A percentile compares a stretch with the other conserved stretches of the same genome.
Evolutionary conservation across 1,140 invertebrate genomes (phyloP).

Genomic region (Eurytemora carolleeae): DNA sequence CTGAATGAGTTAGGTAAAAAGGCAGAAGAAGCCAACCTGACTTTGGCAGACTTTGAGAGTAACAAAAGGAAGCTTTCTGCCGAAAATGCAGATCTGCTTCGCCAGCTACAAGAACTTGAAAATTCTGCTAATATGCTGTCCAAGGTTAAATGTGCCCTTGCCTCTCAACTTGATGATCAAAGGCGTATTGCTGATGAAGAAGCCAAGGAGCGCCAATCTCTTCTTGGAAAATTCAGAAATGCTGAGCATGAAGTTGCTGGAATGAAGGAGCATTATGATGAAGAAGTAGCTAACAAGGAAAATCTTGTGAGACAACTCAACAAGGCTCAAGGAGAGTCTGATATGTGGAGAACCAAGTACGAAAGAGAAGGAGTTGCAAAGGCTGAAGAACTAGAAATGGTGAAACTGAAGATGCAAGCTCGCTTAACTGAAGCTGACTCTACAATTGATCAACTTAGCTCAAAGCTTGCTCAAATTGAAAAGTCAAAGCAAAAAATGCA

Average conservation of each 20-base stretch:
- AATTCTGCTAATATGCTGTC: conserved; percentile 15
- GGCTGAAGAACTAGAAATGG: conserved; percentile 92
- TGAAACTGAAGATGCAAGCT: conserved; percentile 71
- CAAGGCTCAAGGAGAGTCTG: conserved; percentile 80
- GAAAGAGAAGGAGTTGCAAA: conserved; percentile 88
- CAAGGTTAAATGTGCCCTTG: conserved; percentile 70
- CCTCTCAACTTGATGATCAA: conserved; percentile 85
- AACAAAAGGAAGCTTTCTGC: conserved; percentile 89
- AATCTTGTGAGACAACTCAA: conserved; percentile 84
- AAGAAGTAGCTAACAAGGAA: conserved; percentile 47
- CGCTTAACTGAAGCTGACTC: conserved; percentile 92
- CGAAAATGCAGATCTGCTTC: conserved; percentile 81
- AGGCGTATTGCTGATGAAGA: conserved; percentile 93
- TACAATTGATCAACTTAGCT: conserved; percentile 86
- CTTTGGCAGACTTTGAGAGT: conserved; percentile 79
- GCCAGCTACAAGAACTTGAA: conserved; percentile 44
- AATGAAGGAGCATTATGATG: conserved; percentile 91
- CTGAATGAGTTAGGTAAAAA: conserved; percentile 83
- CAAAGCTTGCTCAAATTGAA: conserved; percentile 95
- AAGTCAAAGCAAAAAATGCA: conserved; percentile 88
- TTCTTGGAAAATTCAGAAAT: conserved; percentile 95
- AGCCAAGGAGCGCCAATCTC: conserved; percentile 60
- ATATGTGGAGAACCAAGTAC: conserved; percentile 33
- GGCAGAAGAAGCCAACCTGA: conserved; percentile 83
- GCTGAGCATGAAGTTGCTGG: conserved; percentile 92